Base-by-base conservation (phyloP, 2,797 vertebrate genomes). In the Arctocebus calabarensis region DNA sequence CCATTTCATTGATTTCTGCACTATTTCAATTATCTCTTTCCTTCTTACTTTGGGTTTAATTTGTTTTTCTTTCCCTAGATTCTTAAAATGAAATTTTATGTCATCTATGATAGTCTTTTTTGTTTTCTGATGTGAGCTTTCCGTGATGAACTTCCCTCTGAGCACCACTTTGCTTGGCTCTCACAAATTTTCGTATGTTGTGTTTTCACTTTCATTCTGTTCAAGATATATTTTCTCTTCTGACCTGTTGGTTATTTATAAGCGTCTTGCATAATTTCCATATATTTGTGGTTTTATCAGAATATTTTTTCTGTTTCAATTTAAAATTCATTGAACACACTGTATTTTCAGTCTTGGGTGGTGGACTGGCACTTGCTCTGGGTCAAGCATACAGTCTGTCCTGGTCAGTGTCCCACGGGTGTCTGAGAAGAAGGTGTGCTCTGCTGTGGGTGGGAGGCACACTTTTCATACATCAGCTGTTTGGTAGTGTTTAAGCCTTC, bases 61-160 rank as follows among this genome's bases (percentile, higher is more conserved):
- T 66, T 57, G 25, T 74, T 66, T 32, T 82, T 59, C 12, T 64
- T 74, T 89, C 78, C 66, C 66, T 45, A 27, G 22, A 59, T 84
- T 92, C 43, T 90, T 29, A 32, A 40, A 55, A 17, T 64, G 45
- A 23, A 74, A 43, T 59, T 62, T 90, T 37, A 20, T 79, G 10
- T 71, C 66, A n/a, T 11, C 8, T 25, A 34, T 17, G 64, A 17
- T 1, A 25, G 64, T 61, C 23, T 22, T 13, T 62, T n/a, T 34
- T 34, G 27, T 78, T 83, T 87, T 75, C 70, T 48, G 40, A 61
- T 9, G 1, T 7, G 37, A 61, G 7, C 1, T 32, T 79, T 48
- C 16, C 52, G 22, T 17, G 59, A 19, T 23, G 66, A 71, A 62
- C 91, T 90, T 97, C 27, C 79, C 90, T 94, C 89, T 52, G 12